Evolutionary conservation across 2,113 vertebrate genomes (phyloP), one percentile per base, ranked within the genome.

Genomic region (Plotosus lineatus): DNA sequence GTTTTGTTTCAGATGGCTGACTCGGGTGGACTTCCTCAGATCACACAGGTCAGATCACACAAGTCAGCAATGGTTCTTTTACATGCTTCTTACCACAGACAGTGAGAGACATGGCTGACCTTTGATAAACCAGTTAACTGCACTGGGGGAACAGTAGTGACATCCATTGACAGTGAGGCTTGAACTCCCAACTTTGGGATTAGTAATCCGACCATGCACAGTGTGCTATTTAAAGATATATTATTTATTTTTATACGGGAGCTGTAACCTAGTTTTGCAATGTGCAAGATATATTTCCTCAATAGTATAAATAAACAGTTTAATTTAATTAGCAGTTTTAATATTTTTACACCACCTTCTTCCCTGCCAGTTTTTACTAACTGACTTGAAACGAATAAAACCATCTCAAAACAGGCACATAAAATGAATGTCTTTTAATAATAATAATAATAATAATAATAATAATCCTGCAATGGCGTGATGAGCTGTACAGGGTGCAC

Each of bases 21-120:
- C 84, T 99, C 96, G 0, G 98, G 98, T 63, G 98, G 97, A 74
- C 95, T 99, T 69, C 98, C 97, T 42, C 97, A 99, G 90, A 94
- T 99, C 85, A 98, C 97, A 81, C 97, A 99, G 97, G 98, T 99
- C 91, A 94, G 90, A 76, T 4, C 28, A 31, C 69, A n/a, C n/a
- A n/a, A n/a, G n/a, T n/a, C n/a, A n/a, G n/a, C n/a, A n/a, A n/a
- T n/a, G n/a, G n/a, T n/a, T n/a, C n/a, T n/a, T n/a, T n/a, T n/a
- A n/a, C n/a, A n/a, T n/a, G n/a, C n/a, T n/a, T n/a, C n/a, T n/a
- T n/a, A n/a, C n/a, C n/a, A n/a, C n/a, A n/a, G n/a, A n/a, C n/a
- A n/a, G n/a, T n/a, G n/a, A n/a, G n/a, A n/a, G n/a, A n/a, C n/a
- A n/a, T n/a, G n/a, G n/a, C n/a, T n/a, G n/a, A n/a, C n/a, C n/a